These are phyloP conservation scores for Tuta absoluta DNA, from an alignment of 2,888 invertebrate genomes.

Conservation along the genomic window DNA sequence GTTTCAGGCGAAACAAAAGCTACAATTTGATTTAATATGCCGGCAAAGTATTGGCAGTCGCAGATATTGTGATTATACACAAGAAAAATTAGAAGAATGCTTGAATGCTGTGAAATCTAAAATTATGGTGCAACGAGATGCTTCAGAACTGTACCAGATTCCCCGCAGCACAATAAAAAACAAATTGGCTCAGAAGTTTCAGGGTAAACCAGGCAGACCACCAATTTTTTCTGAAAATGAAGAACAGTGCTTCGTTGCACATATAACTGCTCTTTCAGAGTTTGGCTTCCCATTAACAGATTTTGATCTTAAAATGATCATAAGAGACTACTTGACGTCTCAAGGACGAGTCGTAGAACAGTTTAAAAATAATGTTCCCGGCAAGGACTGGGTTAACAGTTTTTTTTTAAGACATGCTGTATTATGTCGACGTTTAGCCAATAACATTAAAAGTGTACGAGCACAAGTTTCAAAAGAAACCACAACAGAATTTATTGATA, in stretches of 20 bases:
- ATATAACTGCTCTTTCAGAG: background rate
- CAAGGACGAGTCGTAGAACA: background rate
- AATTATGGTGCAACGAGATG: too few species aligned
- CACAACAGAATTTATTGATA: slow-evolving; percentile 28
- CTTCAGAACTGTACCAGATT: background rate
- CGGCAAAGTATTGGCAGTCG: too few species aligned
- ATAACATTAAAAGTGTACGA: background rate
- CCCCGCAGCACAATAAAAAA: background rate
- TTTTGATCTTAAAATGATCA: background rate
- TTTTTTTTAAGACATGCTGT: background rate
- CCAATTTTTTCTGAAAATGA: background rate
- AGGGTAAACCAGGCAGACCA: background rate
- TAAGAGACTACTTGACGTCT: background rate
- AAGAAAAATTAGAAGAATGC: too few species aligned
- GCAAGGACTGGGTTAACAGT: background rate
- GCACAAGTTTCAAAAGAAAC: slow-evolving; percentile 29
- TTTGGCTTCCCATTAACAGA: background rate
- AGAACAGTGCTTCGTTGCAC: background rate
- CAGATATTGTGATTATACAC: too few species aligned
- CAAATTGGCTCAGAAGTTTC: background rate
- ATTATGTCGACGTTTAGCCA: background rate
- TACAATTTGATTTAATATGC: too few species aligned
- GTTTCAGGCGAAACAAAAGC: too few species aligned
- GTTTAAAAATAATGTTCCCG: background rate
- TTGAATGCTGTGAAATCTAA: too few species aligned